Conservation (phyloP, 2,113 vertebrate species). For the Larimichthys polyactis region DNA sequence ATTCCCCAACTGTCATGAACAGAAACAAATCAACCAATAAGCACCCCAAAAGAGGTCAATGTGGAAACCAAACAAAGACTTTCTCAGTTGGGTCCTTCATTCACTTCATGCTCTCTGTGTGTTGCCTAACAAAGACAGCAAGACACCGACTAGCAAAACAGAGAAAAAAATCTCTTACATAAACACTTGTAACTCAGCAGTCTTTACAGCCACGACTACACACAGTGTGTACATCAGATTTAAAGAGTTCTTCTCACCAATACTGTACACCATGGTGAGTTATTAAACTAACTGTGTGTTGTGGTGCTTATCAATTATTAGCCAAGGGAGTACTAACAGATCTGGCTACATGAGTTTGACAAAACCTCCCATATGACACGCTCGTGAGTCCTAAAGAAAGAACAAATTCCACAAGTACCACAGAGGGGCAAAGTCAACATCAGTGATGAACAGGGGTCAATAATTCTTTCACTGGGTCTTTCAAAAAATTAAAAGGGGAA, state of each 20-base stretch:
- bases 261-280: neutral
- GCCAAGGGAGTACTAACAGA: conserved; percentile 11
- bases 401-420: conserved; percentile 27
- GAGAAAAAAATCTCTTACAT: neutral
- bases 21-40: conserved; percentile 41
- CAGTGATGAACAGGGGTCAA: conserved; percentile 1
- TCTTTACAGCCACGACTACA: conserved; percentile 9
- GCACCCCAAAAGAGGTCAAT: conserved; percentile 26
- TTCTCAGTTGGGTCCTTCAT: conserved; percentile 41
- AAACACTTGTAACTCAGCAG: conserved; percentile 57
- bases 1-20: conserved; percentile 59
- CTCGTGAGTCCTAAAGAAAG: conserved; percentile 5
- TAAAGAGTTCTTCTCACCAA: conserved; percentile 5
- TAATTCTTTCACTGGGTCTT: conserved; percentile 8
- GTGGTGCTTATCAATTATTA: conserved; percentile 49
- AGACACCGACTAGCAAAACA: conserved; percentile 54
- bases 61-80: conserved; percentile 63
- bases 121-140: conserved; percentile 45
- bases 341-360: conserved; percentile 33
- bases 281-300: conserved; percentile 11
- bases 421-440: conserved; percentile 34
- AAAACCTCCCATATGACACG: conserved; percentile 10
- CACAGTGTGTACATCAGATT: conserved; percentile 30
- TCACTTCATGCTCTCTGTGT: conserved; percentile 24
- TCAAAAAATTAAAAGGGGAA: conserved; percentile 7